These are phyloP conservation scores for Drosophila ananassae DNA, from an alignment of 1,140 invertebrate genomes.

Conservation along the genomic window DNA sequence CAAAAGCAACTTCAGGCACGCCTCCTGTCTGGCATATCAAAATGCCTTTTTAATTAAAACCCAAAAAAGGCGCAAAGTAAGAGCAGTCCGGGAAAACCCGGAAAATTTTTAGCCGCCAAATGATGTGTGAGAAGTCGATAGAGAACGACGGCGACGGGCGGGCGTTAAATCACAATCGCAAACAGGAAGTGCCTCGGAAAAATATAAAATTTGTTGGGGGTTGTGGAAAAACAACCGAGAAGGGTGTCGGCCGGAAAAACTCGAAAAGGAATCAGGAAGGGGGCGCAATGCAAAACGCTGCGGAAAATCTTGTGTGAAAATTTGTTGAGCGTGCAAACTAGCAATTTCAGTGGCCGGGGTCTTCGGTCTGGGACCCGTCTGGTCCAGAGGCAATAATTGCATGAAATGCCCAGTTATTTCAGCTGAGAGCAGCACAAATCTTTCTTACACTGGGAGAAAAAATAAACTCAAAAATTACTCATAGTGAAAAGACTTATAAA, in stretches of 20 bases:
- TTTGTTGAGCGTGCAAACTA: slow-evolving; percentile 79
- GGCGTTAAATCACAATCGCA: slow-evolving; percentile 73
- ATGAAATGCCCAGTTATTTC: slow-evolving; percentile 70
- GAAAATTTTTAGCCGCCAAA: slow-evolving; percentile 50
- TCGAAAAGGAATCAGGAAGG: slow-evolving; percentile 10
- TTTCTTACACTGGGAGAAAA: slow-evolving; percentile 6
- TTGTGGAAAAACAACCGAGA: slow-evolving; percentile 21
- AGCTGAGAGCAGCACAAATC: slow-evolving; percentile 71
- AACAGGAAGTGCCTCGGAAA: slow-evolving; percentile 50
- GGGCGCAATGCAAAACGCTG: slow-evolving; percentile 51
- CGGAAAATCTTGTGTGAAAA: slow-evolving; percentile 75
- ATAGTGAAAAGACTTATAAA: no score
- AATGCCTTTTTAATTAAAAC: slow-evolving; percentile 78
- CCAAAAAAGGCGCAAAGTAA: neutral
- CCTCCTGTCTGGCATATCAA: slow-evolving; percentile 60
- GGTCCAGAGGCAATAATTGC: slow-evolving; percentile 69
- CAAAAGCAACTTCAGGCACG: slow-evolving; percentile 66
- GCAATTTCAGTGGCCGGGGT: slow-evolving; percentile 20
- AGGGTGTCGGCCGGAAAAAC: slow-evolving; percentile 42
- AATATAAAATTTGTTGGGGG: neutral
- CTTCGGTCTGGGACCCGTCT: slow-evolving; percentile 41
- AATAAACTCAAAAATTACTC: neutral
- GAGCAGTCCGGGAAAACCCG: slow-evolving; percentile 1
- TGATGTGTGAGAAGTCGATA: slow-evolving; percentile 82
- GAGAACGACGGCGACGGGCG: slow-evolving; percentile 33